These are phyloP conservation scores for Drosophila kurseongensis DNA, from an alignment of 1,140 invertebrate species.

Conservation along the genomic window DNA sequence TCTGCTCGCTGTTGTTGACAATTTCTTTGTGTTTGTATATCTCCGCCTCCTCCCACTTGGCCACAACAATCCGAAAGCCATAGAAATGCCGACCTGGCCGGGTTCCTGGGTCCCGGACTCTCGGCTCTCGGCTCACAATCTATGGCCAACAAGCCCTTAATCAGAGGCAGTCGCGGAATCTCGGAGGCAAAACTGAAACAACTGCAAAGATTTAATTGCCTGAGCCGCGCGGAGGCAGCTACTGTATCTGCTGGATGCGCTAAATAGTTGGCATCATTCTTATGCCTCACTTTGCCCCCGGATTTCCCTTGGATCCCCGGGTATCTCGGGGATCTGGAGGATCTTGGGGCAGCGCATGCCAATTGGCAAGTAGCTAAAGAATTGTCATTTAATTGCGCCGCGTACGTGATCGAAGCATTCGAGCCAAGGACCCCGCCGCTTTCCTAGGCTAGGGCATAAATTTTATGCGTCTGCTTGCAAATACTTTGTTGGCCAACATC, in stretches of 20 bases:
- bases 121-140: slow-evolving; percentile 43
- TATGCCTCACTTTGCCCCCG: slow-evolving; percentile 73
- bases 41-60: slow-evolving; percentile 7
- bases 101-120: not conserved
- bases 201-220: slow-evolving; percentile 82
- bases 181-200: slow-evolving; percentile 69
- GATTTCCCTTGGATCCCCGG: slow-evolving; percentile 9
- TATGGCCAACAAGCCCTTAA: slow-evolving; percentile 72
- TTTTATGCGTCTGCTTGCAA: slow-evolving; percentile 76
- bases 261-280: slow-evolving; percentile 83
- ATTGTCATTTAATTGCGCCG: slow-evolving; percentile 83
- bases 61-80: slow-evolving; percentile 48
- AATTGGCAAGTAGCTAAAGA: slow-evolving; percentile 81
- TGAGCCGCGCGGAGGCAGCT: slow-evolving; percentile 33
- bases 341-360: slow-evolving; percentile 62
- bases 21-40: slow-evolving; percentile 62
- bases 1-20: slow-evolving; percentile 64
- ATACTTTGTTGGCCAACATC: slow-evolving; percentile 31
- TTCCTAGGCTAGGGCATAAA: slow-evolving; percentile 61
- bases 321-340: slow-evolving; percentile 17
- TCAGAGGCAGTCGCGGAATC: slow-evolving; percentile 67
- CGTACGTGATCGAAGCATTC: slow-evolving; percentile 82
- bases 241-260: slow-evolving; percentile 79
- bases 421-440: slow-evolving; percentile 37
- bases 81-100: slow-evolving; percentile 51